These are phyloP conservation scores for Onchidella celtica DNA, from an alignment of 2,888 invertebrate genomes.

Conservation along the genomic window DNA sequence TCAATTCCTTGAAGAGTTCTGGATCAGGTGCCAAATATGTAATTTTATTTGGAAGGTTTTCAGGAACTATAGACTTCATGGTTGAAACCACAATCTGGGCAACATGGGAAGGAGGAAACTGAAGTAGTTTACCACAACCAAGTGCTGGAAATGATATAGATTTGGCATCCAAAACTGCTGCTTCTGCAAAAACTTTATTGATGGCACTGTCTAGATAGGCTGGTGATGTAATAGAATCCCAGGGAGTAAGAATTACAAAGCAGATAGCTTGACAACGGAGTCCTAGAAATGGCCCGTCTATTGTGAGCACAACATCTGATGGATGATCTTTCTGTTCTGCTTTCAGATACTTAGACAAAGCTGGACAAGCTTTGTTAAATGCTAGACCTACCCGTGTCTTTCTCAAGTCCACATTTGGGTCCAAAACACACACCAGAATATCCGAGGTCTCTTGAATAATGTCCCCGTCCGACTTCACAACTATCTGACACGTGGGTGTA, in stretches of 20 bases:
- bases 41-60: not conserved
- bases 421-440: constrained; percentile 40
- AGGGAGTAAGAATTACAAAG: constrained; percentile 14
- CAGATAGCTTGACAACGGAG: constrained; percentile 33
- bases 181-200: not conserved
- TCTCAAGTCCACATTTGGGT: constrained; percentile 31
- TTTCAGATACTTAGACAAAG: not conserved
- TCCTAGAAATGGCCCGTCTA: not conserved
- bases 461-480: constrained; percentile 34
- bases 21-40: constrained; percentile 20
- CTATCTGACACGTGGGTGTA: constrained; percentile 12
- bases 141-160: constrained; percentile 34
- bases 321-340: not conserved
- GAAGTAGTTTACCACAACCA: constrained; percentile 33
- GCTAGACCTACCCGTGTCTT: constrained; percentile 43
- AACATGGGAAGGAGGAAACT: constrained; percentile 11
- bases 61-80: not conserved
- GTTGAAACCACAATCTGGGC: constrained; percentile 4
- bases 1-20: constrained; percentile 25
- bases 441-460: constrained; percentile 30
- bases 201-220: not conserved
- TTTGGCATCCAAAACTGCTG: constrained; percentile 5
- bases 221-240: constrained; percentile 15
- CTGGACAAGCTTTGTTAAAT: constrained; percentile 31
- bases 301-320: constrained; percentile 8